Evolutionary conservation across 2,888 invertebrate genomes (phyloP).

Genomic region (Drosophila emarginata): DNA sequence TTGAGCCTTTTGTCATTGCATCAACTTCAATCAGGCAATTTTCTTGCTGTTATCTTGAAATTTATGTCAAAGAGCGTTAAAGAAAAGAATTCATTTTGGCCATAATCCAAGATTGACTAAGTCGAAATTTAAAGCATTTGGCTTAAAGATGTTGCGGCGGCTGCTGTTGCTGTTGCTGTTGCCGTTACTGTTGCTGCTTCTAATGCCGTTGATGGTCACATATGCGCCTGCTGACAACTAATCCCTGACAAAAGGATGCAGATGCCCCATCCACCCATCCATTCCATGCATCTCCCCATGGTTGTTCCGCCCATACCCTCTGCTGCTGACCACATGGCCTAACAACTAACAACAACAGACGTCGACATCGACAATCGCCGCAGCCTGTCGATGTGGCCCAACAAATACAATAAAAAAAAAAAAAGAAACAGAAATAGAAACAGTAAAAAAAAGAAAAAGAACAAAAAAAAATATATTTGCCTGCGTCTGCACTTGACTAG

Average conservation of each 20-base stretch:
- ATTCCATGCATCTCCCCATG: background rate
- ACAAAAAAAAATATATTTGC: constrained; percentile 65
- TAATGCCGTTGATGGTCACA: constrained; percentile 32
- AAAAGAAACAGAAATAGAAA: constrained; percentile 23
- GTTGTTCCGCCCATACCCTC: background rate
- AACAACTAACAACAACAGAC: constrained; percentile 57
- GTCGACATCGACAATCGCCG: constrained; percentile 50
- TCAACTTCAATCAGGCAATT: constrained; percentile 55
- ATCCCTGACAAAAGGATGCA: constrained; percentile 59
- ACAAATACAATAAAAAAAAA: constrained; percentile 35
- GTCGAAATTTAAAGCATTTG: constrained; percentile 26
- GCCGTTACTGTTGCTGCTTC: constrained; percentile 1
- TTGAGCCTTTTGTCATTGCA: constrained; percentile 37
- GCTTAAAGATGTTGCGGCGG: constrained; percentile 22
- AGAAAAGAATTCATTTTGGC: constrained; percentile 13
- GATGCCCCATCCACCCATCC: background rate
- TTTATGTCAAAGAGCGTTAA: background rate
- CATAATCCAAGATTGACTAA: constrained; percentile 9
- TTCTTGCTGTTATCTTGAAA: background rate
- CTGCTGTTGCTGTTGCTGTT: background rate
- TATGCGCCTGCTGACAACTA: constrained; percentile 57
- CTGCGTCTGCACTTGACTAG: constrained; percentile 72
- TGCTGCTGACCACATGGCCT: constrained; percentile 42
- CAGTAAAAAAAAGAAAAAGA: constrained; percentile 13
- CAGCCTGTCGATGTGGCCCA: constrained; percentile 60